Conservation (phyloP, 2,797 vertebrate species). For the Pipistrellus pygmaeus region DNA sequence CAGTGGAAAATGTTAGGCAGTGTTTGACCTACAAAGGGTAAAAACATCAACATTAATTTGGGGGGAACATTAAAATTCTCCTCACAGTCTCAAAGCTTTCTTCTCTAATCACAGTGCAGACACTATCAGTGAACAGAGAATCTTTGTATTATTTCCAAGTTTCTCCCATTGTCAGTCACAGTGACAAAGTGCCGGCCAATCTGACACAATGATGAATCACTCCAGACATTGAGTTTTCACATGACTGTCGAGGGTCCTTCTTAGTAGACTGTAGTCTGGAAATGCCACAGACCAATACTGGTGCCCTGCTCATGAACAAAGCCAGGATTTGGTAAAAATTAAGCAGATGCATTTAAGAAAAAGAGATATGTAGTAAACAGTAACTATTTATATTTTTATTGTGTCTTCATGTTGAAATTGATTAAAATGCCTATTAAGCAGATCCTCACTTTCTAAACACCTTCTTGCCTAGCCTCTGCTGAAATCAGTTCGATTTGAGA, state of each 20-base stretch:
- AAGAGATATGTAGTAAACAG: not conserved
- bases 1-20: constrained; percentile 71
- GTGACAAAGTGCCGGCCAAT: constrained; percentile 95
- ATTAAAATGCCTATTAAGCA: constrained; percentile 32
- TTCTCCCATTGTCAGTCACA: constrained; percentile 94
- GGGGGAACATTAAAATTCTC: constrained; percentile 84
- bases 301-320: constrained; percentile 75
- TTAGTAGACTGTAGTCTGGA: constrained; percentile 92
- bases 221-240: constrained; percentile 94
- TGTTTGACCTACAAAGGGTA: constrained; percentile 76
- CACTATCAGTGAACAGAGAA: constrained; percentile 92
- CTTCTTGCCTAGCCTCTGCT: not conserved
- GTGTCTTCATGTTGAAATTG: constrained; percentile 28
- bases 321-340: constrained; percentile 79
- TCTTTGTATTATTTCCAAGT: constrained; percentile 91
- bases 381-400: not conserved
- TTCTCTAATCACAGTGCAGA: constrained; percentile 92
- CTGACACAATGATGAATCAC: constrained; percentile 98
- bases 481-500: constrained; percentile 41
- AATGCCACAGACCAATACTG: constrained; percentile 87
- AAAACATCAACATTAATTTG: constrained; percentile 82
- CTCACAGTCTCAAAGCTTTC: constrained; percentile 81
- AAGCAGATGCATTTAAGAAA: constrained; percentile 45
- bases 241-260: constrained; percentile 93
- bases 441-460: not conserved